Evolutionary conservation across 2,888 invertebrate genomes (phyloP).

Genomic region (Tipula unca): DNA sequence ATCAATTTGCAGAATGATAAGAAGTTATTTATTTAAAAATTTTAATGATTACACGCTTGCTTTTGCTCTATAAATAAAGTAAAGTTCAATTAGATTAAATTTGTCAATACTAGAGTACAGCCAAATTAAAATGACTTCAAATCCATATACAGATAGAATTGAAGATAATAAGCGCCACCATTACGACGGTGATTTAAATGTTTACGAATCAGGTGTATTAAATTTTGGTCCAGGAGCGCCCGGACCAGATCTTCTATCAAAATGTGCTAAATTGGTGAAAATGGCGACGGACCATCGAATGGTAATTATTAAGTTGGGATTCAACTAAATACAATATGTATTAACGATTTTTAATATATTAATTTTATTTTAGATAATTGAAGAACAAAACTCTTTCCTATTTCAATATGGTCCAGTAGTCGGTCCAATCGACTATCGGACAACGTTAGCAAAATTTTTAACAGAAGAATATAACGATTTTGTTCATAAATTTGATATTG

Average conservation of each 20-base stretch:
- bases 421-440: constrained; percentile 44
- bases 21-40: not conserved
- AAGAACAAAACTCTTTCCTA: constrained; percentile 38
- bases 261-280: constrained; percentile 42
- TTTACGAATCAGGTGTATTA: constrained; percentile 41
- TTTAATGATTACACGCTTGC: not conserved
- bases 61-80: not conserved
- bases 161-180: not conserved
- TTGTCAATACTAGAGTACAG: not conserved
- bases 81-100: not conserved
- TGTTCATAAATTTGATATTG: constrained; percentile 45
- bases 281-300: constrained; percentile 44
- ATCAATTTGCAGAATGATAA: not conserved
- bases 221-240: constrained; percentile 49
- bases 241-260: constrained; percentile 44
- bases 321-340: not conserved
- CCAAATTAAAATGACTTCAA: not conserved
- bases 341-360: constrained; percentile 17
- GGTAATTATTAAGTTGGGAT: constrained; percentile 31
- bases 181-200: constrained; percentile 36
- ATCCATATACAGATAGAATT: not conserved
- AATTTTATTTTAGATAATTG: constrained; percentile 31
- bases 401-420: constrained; percentile 48
- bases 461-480: constrained; percentile 40
- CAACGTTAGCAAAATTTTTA: constrained; percentile 43